A percentile compares a stretch with the other conserved stretches of the same genome.
Conservation (phyloP, 1,140 invertebrate species). For the Piezodorus guildinii region DNA sequence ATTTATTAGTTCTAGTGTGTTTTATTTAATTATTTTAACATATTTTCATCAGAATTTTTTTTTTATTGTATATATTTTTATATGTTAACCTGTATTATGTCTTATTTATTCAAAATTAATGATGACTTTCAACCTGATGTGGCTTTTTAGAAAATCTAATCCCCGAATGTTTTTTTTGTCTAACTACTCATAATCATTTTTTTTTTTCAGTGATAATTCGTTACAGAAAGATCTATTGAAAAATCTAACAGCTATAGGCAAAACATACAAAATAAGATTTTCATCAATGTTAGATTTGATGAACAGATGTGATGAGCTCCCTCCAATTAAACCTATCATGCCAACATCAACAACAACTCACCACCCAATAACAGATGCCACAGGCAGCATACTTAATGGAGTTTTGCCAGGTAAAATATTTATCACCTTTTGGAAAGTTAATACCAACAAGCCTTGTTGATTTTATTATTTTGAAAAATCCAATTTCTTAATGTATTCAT, state of each 20-base stretch:
- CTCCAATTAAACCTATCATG: constrained; percentile 28
- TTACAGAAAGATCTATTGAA: constrained; percentile 47
- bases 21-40: too few species aligned
- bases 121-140: too few species aligned
- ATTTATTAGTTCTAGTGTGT: too few species aligned
- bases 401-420: constrained; percentile 55
- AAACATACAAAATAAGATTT: constrained; percentile 50
- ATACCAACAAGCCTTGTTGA: too few species aligned
- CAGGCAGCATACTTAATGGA: constrained; percentile 49
- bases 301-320: constrained; percentile 54
- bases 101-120: too few species aligned
- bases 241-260: constrained; percentile 42
- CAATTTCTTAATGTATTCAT: too few species aligned
- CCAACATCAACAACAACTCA: not conserved
- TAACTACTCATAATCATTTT: constrained; percentile 17
- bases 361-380: constrained; percentile 34
- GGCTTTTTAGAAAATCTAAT: too few species aligned
- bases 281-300: constrained; percentile 61
- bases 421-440: not conserved
- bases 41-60: too few species aligned
- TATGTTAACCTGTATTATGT: too few species aligned
- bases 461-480: too few species aligned
- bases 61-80: too few species aligned
- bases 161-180: too few species aligned
- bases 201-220: constrained; percentile 48